Evolutionary conservation across 2,888 invertebrate genomes (phyloP), one percentile per base, ranked within the genome.

Genomic region (Harpalus rubripes): DNA sequence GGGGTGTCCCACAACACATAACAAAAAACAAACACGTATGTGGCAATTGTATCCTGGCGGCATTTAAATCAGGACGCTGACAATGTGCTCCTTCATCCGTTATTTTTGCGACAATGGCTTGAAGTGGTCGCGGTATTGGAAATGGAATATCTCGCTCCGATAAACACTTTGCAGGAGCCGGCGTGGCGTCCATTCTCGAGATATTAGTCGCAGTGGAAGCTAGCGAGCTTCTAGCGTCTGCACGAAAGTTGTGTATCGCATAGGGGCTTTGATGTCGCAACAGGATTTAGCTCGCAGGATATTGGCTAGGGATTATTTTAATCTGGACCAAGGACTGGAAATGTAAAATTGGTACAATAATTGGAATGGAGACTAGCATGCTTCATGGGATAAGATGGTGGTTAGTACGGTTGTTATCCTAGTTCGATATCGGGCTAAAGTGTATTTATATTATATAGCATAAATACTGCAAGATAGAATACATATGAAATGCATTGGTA

Each of bases 111-210:
- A 90, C 90, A 90, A 90, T 90, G 90, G 89, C 88, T 88, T 87
- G 88, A 89, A 89, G 90, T 90, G 90, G 90, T 90, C 89, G 90
- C 89, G 90, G 90, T 90, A 90, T 90, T 90, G 90, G 90, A 90
- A 90, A 90, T 90, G 89, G 90, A 90, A 90, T 90, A 90, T 90
- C 90, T 90, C 90, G 90, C 90, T 90, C 87, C 89, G 89, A 89
- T 90, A 89, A 88, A 90, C 90, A 88, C 90, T 90, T 90, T 90
- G 81, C 65, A 15, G 61, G 68, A 68, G 32, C 32, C 65, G 65
- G 10, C n/a, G 65, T 18, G 68, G 26, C 72, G 72, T 41, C 44
- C 72, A 44, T 74, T 44, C 72, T 16, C 7, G 72, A 74, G 72
- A 74, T 74, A 74, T 74, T 74, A 74, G 72, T 74, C 15, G 22